These are phyloP conservation scores for Pseudorasbora parva DNA, from an alignment of 2,113 vertebrate species.

Conservation along the genomic window DNA sequence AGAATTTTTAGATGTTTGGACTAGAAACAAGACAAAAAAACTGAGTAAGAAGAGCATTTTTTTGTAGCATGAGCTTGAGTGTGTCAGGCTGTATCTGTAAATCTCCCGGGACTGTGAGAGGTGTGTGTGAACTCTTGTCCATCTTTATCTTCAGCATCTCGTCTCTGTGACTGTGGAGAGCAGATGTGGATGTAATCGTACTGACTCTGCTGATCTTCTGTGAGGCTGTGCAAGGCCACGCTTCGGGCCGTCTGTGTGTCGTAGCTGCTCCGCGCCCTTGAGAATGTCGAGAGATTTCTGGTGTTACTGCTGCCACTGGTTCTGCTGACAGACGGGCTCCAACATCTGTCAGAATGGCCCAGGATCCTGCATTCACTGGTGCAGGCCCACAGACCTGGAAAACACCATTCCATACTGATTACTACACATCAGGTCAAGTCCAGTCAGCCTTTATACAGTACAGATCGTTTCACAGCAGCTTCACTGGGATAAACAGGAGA, in stretches of 20 bases:
- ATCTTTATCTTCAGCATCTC: constrained; percentile 80
- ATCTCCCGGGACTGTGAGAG: constrained; percentile 63
- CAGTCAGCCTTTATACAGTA: too few relatives aligned
- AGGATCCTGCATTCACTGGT: constrained; percentile 95
- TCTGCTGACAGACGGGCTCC: constrained; percentile 90
- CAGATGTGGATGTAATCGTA: constrained; percentile 89
- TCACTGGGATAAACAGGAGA: too few relatives aligned
- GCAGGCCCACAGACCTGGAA: constrained; percentile 92
- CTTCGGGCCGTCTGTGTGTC: constrained; percentile 88
- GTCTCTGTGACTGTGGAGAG: constrained; percentile 86
- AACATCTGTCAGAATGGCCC: constrained; percentile 96
- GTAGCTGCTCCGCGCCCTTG: constrained; percentile 84
- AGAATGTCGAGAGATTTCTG: constrained; percentile 85
- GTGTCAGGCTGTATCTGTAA: constrained; percentile 30
- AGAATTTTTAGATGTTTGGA: too few relatives aligned
- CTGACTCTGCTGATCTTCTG: constrained; percentile 91
- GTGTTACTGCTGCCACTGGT: constrained; percentile 77
- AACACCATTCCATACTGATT: neutral
- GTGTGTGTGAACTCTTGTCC: constrained; percentile 67
- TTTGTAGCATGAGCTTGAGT: constrained; percentile 20
- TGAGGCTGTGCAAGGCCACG: constrained; percentile 89
- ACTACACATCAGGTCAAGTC: neutral
- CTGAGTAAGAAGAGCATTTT: too few relatives aligned
- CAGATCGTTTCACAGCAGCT: too few relatives aligned
- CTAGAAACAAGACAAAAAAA: too few relatives aligned